phyloP scores from a whole-genome alignment of 2,113 vertebrate species.

The Microtus montanus region DNA sequence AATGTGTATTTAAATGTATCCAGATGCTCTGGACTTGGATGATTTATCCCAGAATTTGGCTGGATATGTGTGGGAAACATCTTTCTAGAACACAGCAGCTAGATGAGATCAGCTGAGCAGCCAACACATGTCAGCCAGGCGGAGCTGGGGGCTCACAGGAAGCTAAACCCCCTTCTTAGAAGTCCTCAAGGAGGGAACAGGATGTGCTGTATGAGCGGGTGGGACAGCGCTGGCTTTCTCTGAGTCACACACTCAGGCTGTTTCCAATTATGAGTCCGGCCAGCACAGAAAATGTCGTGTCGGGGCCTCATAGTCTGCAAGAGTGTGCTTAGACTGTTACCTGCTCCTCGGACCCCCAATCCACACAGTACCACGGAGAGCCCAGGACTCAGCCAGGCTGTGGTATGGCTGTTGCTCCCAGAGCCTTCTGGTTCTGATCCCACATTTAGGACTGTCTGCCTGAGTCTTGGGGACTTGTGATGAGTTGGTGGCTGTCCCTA shows the following conservation, averaged over 20 bases:
- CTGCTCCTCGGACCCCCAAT: not conserved
- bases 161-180: not conserved
- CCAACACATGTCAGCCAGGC: not conserved
- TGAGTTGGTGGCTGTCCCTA: not conserved
- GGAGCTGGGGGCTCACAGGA: slow-evolving; percentile 10
- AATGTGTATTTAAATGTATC: not conserved
- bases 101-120: not conserved
- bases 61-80: not conserved
- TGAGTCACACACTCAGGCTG: slow-evolving; percentile 65
- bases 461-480: not conserved
- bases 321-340: rapidly evolving
- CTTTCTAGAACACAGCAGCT: not conserved
- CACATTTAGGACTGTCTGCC: not conserved
- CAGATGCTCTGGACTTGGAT: not conserved
- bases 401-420: not conserved
- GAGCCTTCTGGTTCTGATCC: not conserved
- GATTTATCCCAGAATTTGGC: not conserved
- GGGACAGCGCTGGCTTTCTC: not conserved
- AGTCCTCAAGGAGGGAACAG: not conserved
- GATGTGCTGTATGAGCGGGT: not conserved
- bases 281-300: not conserved
- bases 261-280: slow-evolving; percentile 47
- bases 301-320: not conserved
- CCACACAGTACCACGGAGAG: rapidly evolving
- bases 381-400: not conserved